Evolutionary conservation across 1,140 invertebrate genomes (phyloP), one percentile per base, ranked within the genome.

Genomic region (Lepidotrigona ventralis): DNA sequence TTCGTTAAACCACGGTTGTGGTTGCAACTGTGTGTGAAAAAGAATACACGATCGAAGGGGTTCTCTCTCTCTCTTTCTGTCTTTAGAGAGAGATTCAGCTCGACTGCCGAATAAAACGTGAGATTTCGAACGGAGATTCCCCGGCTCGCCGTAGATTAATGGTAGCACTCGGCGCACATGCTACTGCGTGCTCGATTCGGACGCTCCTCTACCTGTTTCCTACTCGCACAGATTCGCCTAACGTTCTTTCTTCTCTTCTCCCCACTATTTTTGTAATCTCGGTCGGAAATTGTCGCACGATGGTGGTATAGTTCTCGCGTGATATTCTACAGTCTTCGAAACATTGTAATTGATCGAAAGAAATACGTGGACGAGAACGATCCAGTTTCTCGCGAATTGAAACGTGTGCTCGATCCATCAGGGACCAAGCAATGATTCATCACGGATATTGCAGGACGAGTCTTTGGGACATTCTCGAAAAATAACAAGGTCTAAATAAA

Each of bases 241-340:
- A 11, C 19, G 9, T 19, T 66, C 17, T 8, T 23, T 14, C 29
- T 21, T 1, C 4, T 21, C 2, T 68, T 11, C 1, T 68, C 3
- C 3, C 4, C 2, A 29, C 1, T 21, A 21, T 19, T 39, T 4
- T 66, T 29, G 14, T 14, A 63, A 14, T 33, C 3, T 39, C 33
- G 11, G 83, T 89, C 53, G 79, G 80, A 85, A 86, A 89, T 89
- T 89, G 78, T 12, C 86, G 78, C 58, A 88, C 90, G 89, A 91
- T 86, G 86, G 86, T 33, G 33, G 33, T 33, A 91, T 90, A 85
- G 78, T 81, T 90, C 87, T 88, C 87, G 26, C 75, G 81, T 77
- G 89, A 23, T 46, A 12, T n/a, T 60, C 9, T 15, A 8, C 26
- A 64, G 26, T 64, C 6, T 26, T 15, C 5, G 14, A 26, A 63